Evolutionary conservation across 2,113 vertebrate species (phyloP).

Genomic region (Prunella himalayana): DNA sequence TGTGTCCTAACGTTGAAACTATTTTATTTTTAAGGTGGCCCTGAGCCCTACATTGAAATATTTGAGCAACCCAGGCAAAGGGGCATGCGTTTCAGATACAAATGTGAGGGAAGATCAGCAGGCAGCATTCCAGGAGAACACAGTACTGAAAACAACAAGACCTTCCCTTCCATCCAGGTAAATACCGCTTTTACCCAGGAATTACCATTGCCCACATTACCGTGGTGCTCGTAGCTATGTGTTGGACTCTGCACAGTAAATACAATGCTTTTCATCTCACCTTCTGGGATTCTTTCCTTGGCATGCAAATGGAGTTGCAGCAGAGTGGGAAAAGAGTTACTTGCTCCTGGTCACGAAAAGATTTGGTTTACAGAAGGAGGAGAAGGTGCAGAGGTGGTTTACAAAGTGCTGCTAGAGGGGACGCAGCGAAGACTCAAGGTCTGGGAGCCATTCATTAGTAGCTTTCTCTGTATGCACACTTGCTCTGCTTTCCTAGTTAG

Average conservation of each 20-base stretch:
- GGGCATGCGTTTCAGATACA: constrained; percentile 97
- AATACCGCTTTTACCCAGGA: background rate
- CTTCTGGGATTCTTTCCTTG: background rate
- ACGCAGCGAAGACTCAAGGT: background rate
- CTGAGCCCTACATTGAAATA: constrained; percentile 86
- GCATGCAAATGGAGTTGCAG: background rate
- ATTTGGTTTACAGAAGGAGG: background rate
- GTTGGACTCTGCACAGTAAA: background rate
- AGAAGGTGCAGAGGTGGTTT: background rate
- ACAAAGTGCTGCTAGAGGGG: background rate
- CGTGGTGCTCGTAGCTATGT: background rate
- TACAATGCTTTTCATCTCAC: background rate
- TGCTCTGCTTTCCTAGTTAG: background rate
- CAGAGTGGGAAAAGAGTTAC: background rate
- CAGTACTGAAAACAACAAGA: constrained; percentile 92
- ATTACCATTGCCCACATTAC: background rate
- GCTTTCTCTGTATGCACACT: background rate
- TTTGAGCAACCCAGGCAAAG: constrained; percentile 94
- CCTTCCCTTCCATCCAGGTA: constrained; percentile 94
- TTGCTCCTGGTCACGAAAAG: background rate
- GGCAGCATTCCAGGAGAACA: constrained; percentile 95
- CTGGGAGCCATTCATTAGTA: background rate
- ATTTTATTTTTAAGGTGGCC: constrained; percentile 66
- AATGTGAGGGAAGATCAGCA: constrained; percentile 94
- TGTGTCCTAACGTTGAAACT: background rate